Conservation (phyloP, 2,888 invertebrate genomes). For the Encarsia formosa region DNA sequence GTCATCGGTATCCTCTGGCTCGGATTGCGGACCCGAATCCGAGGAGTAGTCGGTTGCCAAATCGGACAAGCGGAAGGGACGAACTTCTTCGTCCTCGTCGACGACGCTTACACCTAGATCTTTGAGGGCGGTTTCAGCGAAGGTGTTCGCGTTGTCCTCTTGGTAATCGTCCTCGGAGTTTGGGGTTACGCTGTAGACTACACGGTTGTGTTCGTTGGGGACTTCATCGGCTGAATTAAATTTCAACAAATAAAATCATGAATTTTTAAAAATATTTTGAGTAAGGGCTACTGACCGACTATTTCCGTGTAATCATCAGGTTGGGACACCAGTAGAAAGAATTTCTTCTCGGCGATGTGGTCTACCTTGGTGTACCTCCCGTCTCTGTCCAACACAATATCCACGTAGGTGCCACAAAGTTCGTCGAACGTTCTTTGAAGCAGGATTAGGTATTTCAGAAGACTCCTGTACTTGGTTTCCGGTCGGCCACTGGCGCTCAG, state of each 20-base stretch:
- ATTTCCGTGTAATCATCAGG: constrained; percentile 56
- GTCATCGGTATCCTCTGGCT: constrained; percentile 41
- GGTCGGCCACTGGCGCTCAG: constrained; percentile 22
- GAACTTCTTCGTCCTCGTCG: constrained; percentile 29
- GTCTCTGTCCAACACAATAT: constrained; percentile 52
- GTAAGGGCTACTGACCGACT: constrained; percentile 33
- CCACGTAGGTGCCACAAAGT: constrained; percentile 54
- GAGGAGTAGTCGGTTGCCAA: constrained; percentile 44
- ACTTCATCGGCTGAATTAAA: constrained; percentile 6
- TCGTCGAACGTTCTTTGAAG: constrained; percentile 51
- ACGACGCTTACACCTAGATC: constrained; percentile 14
- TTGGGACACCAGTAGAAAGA: constrained; percentile 58
- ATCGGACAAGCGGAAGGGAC: constrained; percentile 44
- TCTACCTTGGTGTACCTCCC: constrained; percentile 49
- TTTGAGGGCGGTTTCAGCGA: constrained; percentile 30
- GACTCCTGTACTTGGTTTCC: constrained; percentile 27
- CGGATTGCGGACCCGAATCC: constrained; percentile 47
- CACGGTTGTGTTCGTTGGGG: constrained; percentile 16
- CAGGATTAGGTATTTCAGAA: constrained; percentile 39
- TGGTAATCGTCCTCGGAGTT: constrained; percentile 30
- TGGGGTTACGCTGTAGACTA: constrained; percentile 19
- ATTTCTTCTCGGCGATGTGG: constrained; percentile 53
- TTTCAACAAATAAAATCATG: background rate
- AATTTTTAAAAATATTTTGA: background rate
- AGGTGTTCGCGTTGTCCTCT: constrained; percentile 28